Evolutionary conservation across 2,797 vertebrate genomes (phyloP).

Genomic region (Pseudochirops cupreus): DNA sequence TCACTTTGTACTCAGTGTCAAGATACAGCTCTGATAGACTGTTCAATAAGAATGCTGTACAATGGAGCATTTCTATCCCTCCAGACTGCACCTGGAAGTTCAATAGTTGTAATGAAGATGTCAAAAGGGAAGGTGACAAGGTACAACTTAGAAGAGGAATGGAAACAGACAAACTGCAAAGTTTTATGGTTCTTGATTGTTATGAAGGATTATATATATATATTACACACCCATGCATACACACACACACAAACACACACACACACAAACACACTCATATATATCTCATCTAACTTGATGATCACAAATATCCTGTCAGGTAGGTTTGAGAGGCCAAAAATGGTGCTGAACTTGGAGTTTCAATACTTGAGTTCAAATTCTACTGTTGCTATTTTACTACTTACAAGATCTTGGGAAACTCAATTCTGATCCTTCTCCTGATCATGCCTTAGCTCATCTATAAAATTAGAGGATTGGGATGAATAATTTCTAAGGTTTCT

Average conservation of each 20-base stretch:
- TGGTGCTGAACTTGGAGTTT: not conserved
- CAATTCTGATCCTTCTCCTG: not conserved
- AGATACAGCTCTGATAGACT: slow-evolving; percentile 36
- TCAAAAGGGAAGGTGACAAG: slow-evolving; percentile 53
- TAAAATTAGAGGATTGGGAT: not conserved
- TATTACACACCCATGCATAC: no score
- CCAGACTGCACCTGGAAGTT: slow-evolving; percentile 37
- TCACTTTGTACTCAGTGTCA: slow-evolving; percentile 41
- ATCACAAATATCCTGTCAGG: not conserved
- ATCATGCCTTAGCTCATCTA: not conserved
- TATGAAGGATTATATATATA: not conserved
- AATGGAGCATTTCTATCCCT: slow-evolving; percentile 31
- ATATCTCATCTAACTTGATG: not conserved
- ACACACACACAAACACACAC: no score
- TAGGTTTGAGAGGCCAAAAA: not conserved
- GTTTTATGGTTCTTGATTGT: not conserved
- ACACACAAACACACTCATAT: no score
- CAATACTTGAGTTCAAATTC: not conserved
- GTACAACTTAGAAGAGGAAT: slow-evolving; percentile 32
- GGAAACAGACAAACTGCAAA: slow-evolving; percentile 26
- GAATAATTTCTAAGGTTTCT: not conserved
- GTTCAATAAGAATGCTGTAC: slow-evolving; percentile 10
- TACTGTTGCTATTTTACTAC: not conserved
- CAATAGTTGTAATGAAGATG: slow-evolving; percentile 27
- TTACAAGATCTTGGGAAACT: not conserved